Base-by-base conservation (phyloP, 2,888 invertebrate species). In the Slavum lentiscoides region DNA sequence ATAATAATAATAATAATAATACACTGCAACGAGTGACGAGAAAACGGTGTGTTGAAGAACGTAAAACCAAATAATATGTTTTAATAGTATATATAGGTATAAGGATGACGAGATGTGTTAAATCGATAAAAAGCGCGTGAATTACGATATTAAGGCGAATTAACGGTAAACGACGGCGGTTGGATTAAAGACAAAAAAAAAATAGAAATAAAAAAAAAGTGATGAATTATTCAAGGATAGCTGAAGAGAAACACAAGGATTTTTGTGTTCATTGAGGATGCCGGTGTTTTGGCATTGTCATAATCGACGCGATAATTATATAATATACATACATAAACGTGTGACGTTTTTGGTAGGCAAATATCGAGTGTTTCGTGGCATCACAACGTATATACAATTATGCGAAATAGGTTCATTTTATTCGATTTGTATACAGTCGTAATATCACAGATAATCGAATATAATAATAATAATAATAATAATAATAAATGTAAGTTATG, bases 81-180 rank as follows among this genome's bases (percentile, higher is more conserved):
- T 30, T 30, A 30, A 30, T 30, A 30, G 30, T 30, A 30, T 30
- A 4, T 4, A 43, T 43, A 43, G 6, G 30, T 43, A 49, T 15
- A 15, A 49, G 5, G 5, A 64, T n/a, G 61, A 76, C 49, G 76
- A 76, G 76, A 76, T 69, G 76, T 69, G 49, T 76, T 68, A 68
- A 76, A 76, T 76, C 68, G 76, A 69, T 76, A 58, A 64, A 74
- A 67, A 37, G 30, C 30, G 30, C 19, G 58, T 75, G 67, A 75
- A 75, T 58, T 23, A 11, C 2, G 49, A 13, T 13, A 13, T 49
- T 13, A 49, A 13, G 21, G 75, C 39, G 58, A 75, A 67, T 75
- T 75, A 67, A 75, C 75, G 75, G 75, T 75, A 43, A 21, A 67
- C 19, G 30, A 30, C 30, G 30, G 30, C 30, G 58, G n/a, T 7